Conservation (phyloP, 2,888 invertebrate genomes). For the Eustalomyia histrio region DNA sequence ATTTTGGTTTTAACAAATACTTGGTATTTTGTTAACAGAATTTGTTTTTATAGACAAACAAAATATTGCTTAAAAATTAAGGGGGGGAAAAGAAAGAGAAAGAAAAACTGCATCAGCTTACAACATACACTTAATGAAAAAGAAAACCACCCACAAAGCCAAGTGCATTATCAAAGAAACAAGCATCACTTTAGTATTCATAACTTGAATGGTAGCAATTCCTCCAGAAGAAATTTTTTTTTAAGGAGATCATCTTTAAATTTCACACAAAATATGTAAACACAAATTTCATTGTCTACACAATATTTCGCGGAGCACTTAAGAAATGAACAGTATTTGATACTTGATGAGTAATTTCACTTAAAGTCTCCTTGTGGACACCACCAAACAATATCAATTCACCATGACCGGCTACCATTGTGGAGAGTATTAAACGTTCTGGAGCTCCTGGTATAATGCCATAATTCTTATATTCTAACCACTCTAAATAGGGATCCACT, state of each 20-base stretch:
- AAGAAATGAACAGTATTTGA: slow-evolving; percentile 89
- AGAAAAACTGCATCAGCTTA: slow-evolving; percentile 33
- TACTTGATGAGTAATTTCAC: slow-evolving; percentile 84
- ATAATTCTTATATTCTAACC: slow-evolving; percentile 81
- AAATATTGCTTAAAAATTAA: slow-evolving; percentile 32
- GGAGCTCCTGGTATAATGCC: slow-evolving; percentile 86
- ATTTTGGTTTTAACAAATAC: slow-evolving; percentile 51
- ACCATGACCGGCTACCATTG: slow-evolving; percentile 92
- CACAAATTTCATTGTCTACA: slow-evolving; percentile 76
- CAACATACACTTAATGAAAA: slow-evolving; percentile 9
- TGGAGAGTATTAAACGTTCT: slow-evolving; percentile 94
- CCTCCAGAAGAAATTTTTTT: slow-evolving; percentile 30
- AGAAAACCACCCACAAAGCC: slow-evolving; percentile 24
- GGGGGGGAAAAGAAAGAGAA: slow-evolving; percentile 31
- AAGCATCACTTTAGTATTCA: slow-evolving; percentile 29
- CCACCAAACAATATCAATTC: slow-evolving; percentile 98
- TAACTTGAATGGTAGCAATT: slow-evolving; percentile 32
- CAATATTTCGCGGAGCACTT: slow-evolving; percentile 85
- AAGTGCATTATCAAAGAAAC: slow-evolving; percentile 26
- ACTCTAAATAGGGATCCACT: slow-evolving; percentile 80
- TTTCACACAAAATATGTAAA: slow-evolving; percentile 6
- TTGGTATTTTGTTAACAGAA: slow-evolving; percentile 53
- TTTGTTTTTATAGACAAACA: not conserved
- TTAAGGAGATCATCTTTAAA: slow-evolving; percentile 36
- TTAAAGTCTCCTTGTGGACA: slow-evolving; percentile 88